Conservation (phyloP, 92 coral and sea anemone species). For the Chrysogorgia sp. region DNA sequence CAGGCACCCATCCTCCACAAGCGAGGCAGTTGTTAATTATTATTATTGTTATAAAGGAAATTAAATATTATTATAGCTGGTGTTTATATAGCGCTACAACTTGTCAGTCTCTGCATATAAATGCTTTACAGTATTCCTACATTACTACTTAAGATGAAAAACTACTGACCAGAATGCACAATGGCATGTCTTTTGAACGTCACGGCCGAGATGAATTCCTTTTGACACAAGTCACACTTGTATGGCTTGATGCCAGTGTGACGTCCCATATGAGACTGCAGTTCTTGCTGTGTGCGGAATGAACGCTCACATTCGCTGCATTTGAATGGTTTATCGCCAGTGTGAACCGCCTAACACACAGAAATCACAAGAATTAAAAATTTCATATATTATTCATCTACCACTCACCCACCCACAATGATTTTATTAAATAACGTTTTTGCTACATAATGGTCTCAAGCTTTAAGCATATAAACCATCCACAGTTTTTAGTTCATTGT, state of each 20-base stretch:
- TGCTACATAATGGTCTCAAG: too few species aligned
- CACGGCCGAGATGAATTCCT: constrained; percentile 94
- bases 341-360: constrained; percentile 79
- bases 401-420: too few species aligned
- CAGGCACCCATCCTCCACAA: too few species aligned
- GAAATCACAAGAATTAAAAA: neutral
- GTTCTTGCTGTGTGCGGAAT: constrained; percentile 92
- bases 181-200: constrained; percentile 95
- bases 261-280: constrained; percentile 97
- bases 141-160: neutral
- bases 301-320: constrained; percentile 94
- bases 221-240: constrained; percentile 83
- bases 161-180: constrained; percentile 82
- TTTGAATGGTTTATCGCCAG: constrained; percentile 97
- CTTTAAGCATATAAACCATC: too few species aligned
- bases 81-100: too few species aligned
- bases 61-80: too few species aligned
- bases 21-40: too few species aligned
- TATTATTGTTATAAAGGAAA: too few species aligned
- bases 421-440: too few species aligned
- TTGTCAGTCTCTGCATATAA: neutral
- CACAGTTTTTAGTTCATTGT: too few species aligned
- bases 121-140: neutral
- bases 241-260: constrained; percentile 98
- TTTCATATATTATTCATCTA: too few species aligned